phyloP scores from a whole-genome alignment of 2,113 vertebrate genomes.

The Orientallactaga bullata region DNA sequence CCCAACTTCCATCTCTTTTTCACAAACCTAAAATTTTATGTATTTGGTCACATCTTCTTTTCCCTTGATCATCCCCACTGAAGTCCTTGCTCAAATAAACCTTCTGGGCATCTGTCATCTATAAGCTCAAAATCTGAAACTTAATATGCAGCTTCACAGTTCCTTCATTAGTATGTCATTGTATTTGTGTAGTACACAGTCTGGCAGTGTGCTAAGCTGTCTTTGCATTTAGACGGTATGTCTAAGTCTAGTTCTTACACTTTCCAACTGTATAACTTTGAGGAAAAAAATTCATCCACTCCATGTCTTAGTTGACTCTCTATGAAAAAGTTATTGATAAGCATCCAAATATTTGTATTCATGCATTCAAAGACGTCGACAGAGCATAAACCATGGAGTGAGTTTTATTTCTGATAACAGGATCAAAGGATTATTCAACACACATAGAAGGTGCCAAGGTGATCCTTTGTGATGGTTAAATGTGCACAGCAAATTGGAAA shows the following conservation, averaged over 20 bases:
- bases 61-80: background rate
- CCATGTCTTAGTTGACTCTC: background rate
- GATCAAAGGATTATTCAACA: background rate
- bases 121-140: constrained; percentile 15
- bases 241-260: background rate
- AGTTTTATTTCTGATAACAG: background rate
- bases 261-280: background rate
- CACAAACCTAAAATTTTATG: background rate
- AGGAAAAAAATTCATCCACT: background rate
- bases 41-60: background rate
- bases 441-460: background rate
- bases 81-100: background rate
- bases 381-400: background rate
- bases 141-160: background rate
- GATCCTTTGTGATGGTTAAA: background rate
- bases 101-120: background rate
- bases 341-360: background rate
- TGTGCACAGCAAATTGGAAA: background rate
- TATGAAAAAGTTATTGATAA: background rate
- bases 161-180: background rate
- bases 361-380: background rate
- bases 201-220: background rate
- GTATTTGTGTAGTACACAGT: background rate
- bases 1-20: background rate
- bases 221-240: constrained; percentile 23